Base-by-base conservation (phyloP, 2,888 invertebrate species). In the Pharmacophagus antenor region DNA sequence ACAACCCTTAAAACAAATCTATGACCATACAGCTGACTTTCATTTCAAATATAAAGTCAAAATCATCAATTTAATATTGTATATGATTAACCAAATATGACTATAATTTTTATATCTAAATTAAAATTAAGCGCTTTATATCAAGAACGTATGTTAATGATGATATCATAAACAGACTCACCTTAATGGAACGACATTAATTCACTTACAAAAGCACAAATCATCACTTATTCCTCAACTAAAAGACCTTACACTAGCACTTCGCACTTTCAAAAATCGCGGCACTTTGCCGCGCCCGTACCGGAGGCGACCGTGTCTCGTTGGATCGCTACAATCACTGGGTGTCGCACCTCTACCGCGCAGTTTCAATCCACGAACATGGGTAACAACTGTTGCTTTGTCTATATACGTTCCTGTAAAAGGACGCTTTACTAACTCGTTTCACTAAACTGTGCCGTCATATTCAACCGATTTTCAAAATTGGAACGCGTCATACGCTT, bases 241-340 rank as follows among this genome's bases (percentile, higher is more conserved):
- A 8, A 47, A 23, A 49, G 48, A 54, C 58, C 8, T n/a, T 22
- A 22, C 20, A 18, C 27, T 7, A 21, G 21, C 21, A 44, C 25
- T 15, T 20, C 41, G 37, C 20, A 52, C 56, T 56, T 56, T 48
- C 10, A 56, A 60, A 56, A 25, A 20, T 31, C 37, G 47, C 55
- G 55, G 44, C 31, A 57, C 31, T 49, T 50, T 46, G 2, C 8
- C 31, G n/a, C 31, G 25, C 2, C 1, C 20, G 56, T 17, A 2
- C 27, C 21, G 22, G 27, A 74, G 70, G 75, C 85, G 84, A 79
- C 79, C 74, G 72, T 68, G 67, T 83, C 66, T 69, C 70, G 69
- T 73, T 79, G 71, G 67, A 73, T 72, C 83, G 77, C 79, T 80
- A 62, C 75, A 77, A 72, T 72, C 67, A 84, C 84, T 84, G 82